Conservation (phyloP, 1,140 invertebrate species). For the Drosophila sproati region DNA sequence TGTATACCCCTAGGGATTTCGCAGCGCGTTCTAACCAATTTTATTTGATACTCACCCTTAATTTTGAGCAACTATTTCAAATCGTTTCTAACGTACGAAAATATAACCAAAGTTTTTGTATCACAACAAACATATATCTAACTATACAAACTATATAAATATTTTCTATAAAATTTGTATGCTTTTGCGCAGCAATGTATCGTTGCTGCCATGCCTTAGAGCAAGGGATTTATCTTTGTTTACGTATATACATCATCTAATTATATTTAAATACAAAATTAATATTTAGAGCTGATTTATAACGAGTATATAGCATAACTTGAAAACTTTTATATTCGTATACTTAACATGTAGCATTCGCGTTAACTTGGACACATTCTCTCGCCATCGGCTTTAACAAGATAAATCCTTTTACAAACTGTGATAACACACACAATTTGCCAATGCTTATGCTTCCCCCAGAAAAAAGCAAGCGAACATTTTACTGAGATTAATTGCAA, state of each 20-base stretch:
- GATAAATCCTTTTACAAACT: slow-evolving; percentile 71
- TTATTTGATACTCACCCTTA: slow-evolving; percentile 67
- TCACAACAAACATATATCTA: slow-evolving; percentile 49
- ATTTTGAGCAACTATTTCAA: slow-evolving; percentile 65
- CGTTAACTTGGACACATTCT: slow-evolving; percentile 20
- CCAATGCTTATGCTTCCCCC: slow-evolving; percentile 50
- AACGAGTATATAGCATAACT: slow-evolving; percentile 32
- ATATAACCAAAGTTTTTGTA: slow-evolving; percentile 64
- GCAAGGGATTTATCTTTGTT: slow-evolving; percentile 79
- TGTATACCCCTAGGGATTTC: slow-evolving; percentile 77
- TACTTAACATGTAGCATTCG: slow-evolving; percentile 28
- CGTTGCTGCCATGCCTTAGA: slow-evolving; percentile 59
- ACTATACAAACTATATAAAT: slow-evolving; percentile 49
- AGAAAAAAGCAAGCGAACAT: slow-evolving; percentile 29
- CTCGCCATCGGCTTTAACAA: slow-evolving; percentile 37
- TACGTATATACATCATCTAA: slow-evolving; percentile 7
- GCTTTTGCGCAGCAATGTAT: slow-evolving; percentile 67
- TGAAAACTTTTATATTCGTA: slow-evolving; percentile 16
- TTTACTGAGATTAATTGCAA: slow-evolving; percentile 10
- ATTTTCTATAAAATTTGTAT: slow-evolving; percentile 45
- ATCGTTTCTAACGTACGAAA: slow-evolving; percentile 29
- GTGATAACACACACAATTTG: slow-evolving; percentile 36
- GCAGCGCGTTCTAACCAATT: slow-evolving; percentile 8
- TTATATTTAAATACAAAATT: slow-evolving; percentile 13
- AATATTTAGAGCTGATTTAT: slow-evolving; percentile 24